phyloP scores from a whole-genome alignment of 1,140 invertebrate species.

The Scaptomyza montana region DNA sequence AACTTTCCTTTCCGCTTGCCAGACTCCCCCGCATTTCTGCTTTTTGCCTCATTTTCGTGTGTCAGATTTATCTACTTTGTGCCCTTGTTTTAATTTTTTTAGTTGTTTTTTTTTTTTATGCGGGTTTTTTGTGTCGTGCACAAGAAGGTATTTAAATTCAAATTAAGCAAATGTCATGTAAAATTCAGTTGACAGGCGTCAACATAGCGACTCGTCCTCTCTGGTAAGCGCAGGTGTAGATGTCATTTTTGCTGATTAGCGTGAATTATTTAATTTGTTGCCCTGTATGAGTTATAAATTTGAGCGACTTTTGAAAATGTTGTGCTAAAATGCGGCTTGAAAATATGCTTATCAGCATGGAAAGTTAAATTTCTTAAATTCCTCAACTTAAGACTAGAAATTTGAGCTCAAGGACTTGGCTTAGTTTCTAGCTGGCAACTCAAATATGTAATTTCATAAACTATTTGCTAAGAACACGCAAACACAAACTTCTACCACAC shows the following conservation, averaged over 20 bases:
- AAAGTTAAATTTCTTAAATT: no score
- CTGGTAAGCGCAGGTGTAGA: constrained; percentile 16
- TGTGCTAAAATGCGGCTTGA: no score
- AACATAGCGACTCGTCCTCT: neutral
- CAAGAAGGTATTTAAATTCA: constrained; percentile 74
- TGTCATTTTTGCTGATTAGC: constrained; percentile 52
- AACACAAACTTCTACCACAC: neutral
- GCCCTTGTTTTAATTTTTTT: constrained; percentile 31
- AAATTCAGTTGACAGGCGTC: constrained; percentile 63
- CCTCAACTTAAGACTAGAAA: no score
- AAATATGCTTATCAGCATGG: neutral
- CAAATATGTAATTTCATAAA: no score
- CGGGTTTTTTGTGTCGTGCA: constrained; percentile 24
- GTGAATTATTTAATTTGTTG: constrained; percentile 43
- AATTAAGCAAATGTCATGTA: constrained; percentile 79
- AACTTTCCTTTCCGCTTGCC: neutral
- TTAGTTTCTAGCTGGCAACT: no score
- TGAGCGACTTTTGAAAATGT: neutral
- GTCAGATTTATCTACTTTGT: constrained; percentile 67
- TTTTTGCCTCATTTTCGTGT: constrained; percentile 57
- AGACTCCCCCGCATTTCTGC: neutral
- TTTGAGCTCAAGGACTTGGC: no score
- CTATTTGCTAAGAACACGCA: no score
- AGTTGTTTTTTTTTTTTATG: neutral
- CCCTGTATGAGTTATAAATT: constrained; percentile 9